Percentiles rank a stretch among this genome's conserved stretches.
These are phyloP conservation scores for Rhizoglyphus robini DNA, from an alignment of 1,140 invertebrate species.

Conservation along the genomic window DNA sequence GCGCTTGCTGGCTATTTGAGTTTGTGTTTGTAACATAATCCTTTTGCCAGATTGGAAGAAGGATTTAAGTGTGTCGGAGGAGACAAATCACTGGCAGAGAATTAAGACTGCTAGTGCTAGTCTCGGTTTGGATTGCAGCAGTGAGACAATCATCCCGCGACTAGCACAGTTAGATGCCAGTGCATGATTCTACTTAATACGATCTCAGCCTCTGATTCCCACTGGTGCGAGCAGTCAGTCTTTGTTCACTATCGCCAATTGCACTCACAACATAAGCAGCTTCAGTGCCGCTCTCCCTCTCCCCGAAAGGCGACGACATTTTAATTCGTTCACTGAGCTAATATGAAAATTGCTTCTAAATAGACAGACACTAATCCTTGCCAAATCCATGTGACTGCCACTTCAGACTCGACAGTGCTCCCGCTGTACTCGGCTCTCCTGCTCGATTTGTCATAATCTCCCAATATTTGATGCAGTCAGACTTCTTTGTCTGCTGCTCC, in stretches of 20 bases:
- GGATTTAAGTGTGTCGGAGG: constrained; percentile 5
- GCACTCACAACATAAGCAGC: constrained; percentile 4
- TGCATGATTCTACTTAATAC: constrained; percentile 14
- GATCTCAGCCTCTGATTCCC: constrained; percentile 10
- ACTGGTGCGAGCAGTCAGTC: constrained; percentile 1
- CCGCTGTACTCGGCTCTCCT: background rate
- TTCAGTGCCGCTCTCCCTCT: background rate
- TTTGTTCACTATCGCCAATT: background rate
- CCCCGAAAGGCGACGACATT: constrained; percentile 6
- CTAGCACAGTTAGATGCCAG: constrained; percentile 6
- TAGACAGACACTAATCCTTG: constrained; percentile 13
- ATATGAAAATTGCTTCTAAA: constrained; percentile 15
- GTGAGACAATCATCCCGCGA: background rate
- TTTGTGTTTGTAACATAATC: constrained; percentile 8
- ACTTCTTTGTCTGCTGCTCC: background rate
- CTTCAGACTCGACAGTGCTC: background rate
- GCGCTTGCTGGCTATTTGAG: background rate
- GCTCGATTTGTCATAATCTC: constrained; percentile 13
- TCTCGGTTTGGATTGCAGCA: background rate
- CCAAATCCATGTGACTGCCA: constrained; percentile 15
- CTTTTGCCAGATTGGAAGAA: constrained; percentile 13
- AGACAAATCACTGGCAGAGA: constrained; percentile 6
- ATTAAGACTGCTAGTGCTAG: background rate
- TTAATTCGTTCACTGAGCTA: constrained; percentile 14
- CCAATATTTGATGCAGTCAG: constrained; percentile 4